Evolutionary conservation across 2,113 vertebrate species (phyloP).

Genomic region (Calonectris borealis): DNA sequence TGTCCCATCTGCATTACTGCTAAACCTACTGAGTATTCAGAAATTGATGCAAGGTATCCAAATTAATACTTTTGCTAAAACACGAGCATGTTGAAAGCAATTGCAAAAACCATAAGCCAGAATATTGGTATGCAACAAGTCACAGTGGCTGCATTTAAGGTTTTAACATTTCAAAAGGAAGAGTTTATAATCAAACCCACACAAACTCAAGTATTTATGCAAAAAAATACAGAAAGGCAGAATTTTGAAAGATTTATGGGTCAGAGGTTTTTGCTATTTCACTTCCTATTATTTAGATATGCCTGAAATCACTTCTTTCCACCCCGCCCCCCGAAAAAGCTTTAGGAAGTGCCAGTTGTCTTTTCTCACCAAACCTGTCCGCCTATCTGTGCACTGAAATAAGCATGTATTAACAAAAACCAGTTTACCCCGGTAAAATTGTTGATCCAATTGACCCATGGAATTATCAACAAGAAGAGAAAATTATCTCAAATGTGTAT

Average conservation of each 20-base stretch:
- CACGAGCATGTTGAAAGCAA: not conserved
- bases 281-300: not conserved
- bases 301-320: not conserved
- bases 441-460: not conserved
- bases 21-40: not conserved
- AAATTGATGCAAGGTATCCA: not conserved
- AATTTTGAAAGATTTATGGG: not conserved
- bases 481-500: not conserved
- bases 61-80: not conserved
- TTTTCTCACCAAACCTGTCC: not conserved
- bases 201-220: rapidly evolving
- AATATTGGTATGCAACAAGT: not conserved
- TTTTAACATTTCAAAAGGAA: not conserved
- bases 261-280: not conserved
- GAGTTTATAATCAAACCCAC: not conserved
- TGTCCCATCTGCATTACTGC: not conserved
- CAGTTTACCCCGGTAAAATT: not conserved
- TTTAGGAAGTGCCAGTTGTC: not conserved
- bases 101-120: not conserved
- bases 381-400: not conserved
- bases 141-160: not conserved
- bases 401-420: not conserved
- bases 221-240: not conserved
- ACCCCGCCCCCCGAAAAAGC: not conserved
- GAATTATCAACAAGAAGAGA: not conserved